Evolutionary conservation across 2,113 vertebrate species (phyloP).

Genomic region (Nansenia antarctica): DNA sequence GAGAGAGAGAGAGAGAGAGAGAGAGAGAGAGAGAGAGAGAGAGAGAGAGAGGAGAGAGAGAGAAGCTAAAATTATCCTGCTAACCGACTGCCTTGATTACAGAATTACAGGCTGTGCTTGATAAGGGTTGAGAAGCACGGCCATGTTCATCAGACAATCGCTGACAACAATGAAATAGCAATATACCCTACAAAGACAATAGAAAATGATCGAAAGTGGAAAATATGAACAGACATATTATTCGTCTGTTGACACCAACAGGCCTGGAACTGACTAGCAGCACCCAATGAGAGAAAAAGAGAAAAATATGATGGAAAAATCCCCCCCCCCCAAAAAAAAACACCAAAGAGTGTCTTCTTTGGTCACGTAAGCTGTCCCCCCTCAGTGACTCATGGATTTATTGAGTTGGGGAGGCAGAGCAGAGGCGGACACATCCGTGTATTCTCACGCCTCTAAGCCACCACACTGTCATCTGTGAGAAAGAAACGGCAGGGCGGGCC

Average conservation of each 20-base stretch:
- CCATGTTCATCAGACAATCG: background rate
- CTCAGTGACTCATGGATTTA: conserved; percentile 1
- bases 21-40: too few relatives aligned
- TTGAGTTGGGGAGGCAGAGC: background rate
- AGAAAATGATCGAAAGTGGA: too few relatives aligned
- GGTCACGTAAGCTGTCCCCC: background rate
- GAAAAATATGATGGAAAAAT: too few relatives aligned
- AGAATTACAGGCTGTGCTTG: conserved; percentile 28
- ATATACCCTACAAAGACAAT: too few relatives aligned
- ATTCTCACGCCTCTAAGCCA: background rate
- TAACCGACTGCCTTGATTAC: conserved; percentile 48
- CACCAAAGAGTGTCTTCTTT: background rate
- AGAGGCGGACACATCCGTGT: background rate
- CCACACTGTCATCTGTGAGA: background rate
- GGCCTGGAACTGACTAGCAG: too few relatives aligned
- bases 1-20: too few relatives aligned
- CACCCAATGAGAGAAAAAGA: too few relatives aligned
- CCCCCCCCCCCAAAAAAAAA: background rate
- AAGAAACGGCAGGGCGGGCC: background rate
- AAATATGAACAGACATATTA: background rate
- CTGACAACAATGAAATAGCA: background rate
- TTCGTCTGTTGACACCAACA: too few relatives aligned
- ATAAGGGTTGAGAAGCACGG: conserved; percentile 24
- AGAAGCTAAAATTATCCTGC: conserved; percentile 50
- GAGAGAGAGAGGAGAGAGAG: too few relatives aligned